Evolutionary conservation across 1,140 invertebrate species (phyloP), one percentile per base, ranked within the genome.

Genomic region (Tetramorium parvispinum): DNA sequence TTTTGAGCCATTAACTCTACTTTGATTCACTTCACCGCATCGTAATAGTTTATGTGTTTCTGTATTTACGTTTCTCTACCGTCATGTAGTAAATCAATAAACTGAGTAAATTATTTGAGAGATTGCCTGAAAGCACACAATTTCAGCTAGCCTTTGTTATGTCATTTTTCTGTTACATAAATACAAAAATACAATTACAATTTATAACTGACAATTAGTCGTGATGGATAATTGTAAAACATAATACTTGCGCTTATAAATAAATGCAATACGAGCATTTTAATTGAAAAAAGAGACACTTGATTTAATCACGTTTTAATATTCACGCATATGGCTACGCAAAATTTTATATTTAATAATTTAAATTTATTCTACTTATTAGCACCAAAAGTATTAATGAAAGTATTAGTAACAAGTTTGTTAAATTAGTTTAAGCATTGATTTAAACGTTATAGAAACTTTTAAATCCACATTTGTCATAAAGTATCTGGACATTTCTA

Each of bases 71-170:
- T 21, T 21, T 40, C 53, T 16, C 49, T 51, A 32, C 18, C 49
- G 70, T 70, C 18, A 37, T n/a, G 61, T 65, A 68, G 37, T 73
- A 51, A 61, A 65, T 79, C 87, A 88, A 88, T 66, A 55, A 89
- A 49, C 24, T 55, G 46, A 65, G 18, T 40, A 65, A 65, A 40
- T 55, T 3, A 77, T 70, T 85, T 76, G 32, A 61, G 43, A 40
- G n/a, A 51, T 40, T 66, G 16, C 53, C 40, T 66, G 16, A 87
- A 89, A 71, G 10, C 10, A 61, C 10, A 61, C 43, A 46, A 6
- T 63, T 37, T 21, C n/a, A 24, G 11, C 24, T 27, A 24, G n/a
- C n/a, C 8, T 78, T 71, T 82, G 18, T 11, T 51, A 76, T 78
- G 37, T 46, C 11, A 10, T 8, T 46, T 24, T 59, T 27, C 11